Base-by-base conservation (phyloP, 2,888 invertebrate genomes). In the Oxystoma pomonae region DNA sequence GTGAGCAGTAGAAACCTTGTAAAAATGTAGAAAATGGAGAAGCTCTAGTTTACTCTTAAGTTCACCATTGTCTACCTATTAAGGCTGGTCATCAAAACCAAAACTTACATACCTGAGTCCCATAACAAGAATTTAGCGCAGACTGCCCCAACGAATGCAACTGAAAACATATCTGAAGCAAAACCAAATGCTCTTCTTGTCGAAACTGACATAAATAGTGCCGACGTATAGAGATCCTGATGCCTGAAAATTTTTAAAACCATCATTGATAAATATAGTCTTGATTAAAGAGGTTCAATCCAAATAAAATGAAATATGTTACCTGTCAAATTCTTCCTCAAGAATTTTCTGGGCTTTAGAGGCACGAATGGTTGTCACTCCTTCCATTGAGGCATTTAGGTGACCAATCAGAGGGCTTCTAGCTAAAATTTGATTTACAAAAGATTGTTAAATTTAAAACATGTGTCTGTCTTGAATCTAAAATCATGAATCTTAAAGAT, bases 401-500 rank as follows among this genome's bases (percentile, higher is more conserved):
- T 78, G 77, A 5, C 79, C 79, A 55, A 79, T 67, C 16, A 80
- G 66, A 2, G 79, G 80, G 67, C 79, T 78, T 55, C 77, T 70
- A 56, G 77, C 79, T 79, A 58, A 61, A 74, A 35, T 22, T n/a
- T n/a, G n/a, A n/a, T n/a, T n/a, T n/a, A n/a, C n/a, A n/a, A n/a
- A n/a, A n/a, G n/a, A n/a, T n/a, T n/a, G n/a, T n/a, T n/a, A n/a
- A n/a, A n/a, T n/a, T n/a, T n/a, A n/a, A n/a, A n/a, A n/a, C n/a
- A n/a, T n/a, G n/a, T n/a, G n/a, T n/a, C n/a, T n/a, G n/a, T n/a
- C n/a, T n/a, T n/a, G n/a, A n/a, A n/a, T n/a, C n/a, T n/a, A n/a
- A n/a, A n/a, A n/a, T n/a, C n/a, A n/a, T n/a, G n/a, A n/a, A n/a
- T n/a, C n/a, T n/a, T n/a, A n/a, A n/a, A n/a, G n/a, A n/a, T n/a